Base-by-base conservation (phyloP, 2,113 vertebrate species). In the Sinosuthora webbiana region DNA sequence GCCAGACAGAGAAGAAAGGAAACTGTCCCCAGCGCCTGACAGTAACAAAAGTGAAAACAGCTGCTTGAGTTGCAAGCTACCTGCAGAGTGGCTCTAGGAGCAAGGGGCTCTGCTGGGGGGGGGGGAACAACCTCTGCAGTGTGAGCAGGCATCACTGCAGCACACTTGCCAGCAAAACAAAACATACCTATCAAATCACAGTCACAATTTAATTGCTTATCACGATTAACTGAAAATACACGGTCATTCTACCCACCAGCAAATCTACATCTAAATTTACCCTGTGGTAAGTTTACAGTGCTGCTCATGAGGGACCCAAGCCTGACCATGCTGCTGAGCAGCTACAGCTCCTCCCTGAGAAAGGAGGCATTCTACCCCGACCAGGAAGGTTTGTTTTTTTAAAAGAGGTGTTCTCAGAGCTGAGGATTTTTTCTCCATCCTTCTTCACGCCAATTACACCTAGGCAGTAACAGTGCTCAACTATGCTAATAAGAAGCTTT, bases 1-100 rank as follows among this genome's bases (percentile, higher is more conserved):
- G 52, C 44, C 64, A 33, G 47, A 14, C 45, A 63, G 47, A 84
- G 93, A 96, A 95, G 80, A 96, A 93, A 96, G 88, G 47, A 69
- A 95, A 56, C 25, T 63, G 28, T 95, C 87, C 89, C 94, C 28
- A 31, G 77, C 0, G 28, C 56, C 70, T 95, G 91, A 92, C 88
- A 91, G 82, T 18, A 93, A 85, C 78, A 91, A n/a, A 91, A 95
- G 77, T 45, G 71, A 52, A 28, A 79, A 53, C 70, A 92, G 82
- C 68, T 75, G 85, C 90, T 64, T 20, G 53, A 59, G 91, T 78
- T 30, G 67, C 52, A 62, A 70, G 59, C 12, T 93, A 81, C 79
- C 81, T 94, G 76, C 68, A 52, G 64, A 81, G 68, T 4, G 27
- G 28, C 42, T 84, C 87, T 7, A 64, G 82, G 52, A 94, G 64